Base-by-base conservation (phyloP, 1,140 invertebrate species). In the Zelostemma sp. region DNA sequence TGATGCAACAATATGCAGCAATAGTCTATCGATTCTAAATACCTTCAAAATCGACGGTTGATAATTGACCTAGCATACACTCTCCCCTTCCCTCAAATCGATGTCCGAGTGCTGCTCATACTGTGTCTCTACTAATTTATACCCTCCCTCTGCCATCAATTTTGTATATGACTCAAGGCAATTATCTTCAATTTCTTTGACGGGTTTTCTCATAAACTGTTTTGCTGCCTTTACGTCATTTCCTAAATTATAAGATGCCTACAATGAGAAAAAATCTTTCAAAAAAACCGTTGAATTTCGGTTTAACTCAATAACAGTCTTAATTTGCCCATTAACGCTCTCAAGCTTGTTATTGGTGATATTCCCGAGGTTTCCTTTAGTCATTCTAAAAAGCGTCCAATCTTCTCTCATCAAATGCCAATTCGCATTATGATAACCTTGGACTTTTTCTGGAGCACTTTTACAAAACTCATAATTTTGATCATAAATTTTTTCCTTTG, bases 261-360 rank as follows among this genome's bases (percentile, higher is more conserved):
- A 35, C 41, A 41, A 57, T 1, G 15, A 19, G 15, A 57, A 57
- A 47, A 57, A 18, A 11, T 57, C 25, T 19, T 46, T 18, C 0
- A 48, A 71, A 65, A 21, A 15, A 9, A 18, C 19, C 2, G 6
- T 35, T 9, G 9, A 16, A 62, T 38, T 31, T 47, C 60, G 63
- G 17, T 56, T 63, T 51, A 46, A 50, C n/a, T 46, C 14, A 6
- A 66, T 33, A 1, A 70, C 50, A 6, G 49, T 18, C 53, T 73
- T 70, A 0, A 73, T 57, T 57, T 67, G 33, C 0, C 14, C 5
- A 47, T 73, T 70, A 15, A 62, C 47, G 4, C 45, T 58, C 17
- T 73, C 72, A 0, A 70, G 8, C 31, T 47, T 31, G 16, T 73
- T 73, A 35, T 67, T 70, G 1, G 72, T 73, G 1, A 9, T 43